Percentiles rank a stretch among this genome's conserved stretches.
Evolutionary conservation across 2,888 invertebrate species (phyloP).

Genomic region (Cataglyphis cursor): DNA sequence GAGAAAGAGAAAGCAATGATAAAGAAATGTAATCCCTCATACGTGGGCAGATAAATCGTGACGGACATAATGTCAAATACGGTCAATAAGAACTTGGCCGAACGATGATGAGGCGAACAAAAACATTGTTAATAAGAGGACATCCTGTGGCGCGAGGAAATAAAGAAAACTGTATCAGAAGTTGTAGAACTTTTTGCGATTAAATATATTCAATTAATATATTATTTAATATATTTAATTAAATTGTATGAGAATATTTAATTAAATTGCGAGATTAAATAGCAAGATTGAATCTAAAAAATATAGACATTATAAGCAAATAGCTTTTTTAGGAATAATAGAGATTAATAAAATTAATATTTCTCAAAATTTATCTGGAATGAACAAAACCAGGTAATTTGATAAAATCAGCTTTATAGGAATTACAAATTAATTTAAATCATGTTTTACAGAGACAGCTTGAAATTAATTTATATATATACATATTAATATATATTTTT

Average conservation of each 20-base stretch:
- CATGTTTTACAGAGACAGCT: neutral
- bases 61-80: constrained; percentile 50
- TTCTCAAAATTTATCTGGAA: neutral
- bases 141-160: constrained; percentile 28
- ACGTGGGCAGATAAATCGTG: constrained; percentile 57
- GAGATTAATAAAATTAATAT: neutral
- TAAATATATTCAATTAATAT: neutral
- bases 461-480: neutral
- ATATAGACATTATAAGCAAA: neutral
- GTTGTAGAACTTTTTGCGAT: neutral
- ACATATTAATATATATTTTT: neutral
- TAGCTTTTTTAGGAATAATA: neutral
- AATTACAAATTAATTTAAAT: neutral
- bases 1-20: neutral
- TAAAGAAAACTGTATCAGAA: neutral
- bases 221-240: no score
- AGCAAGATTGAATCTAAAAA: neutral
- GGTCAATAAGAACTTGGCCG: constrained; percentile 31
- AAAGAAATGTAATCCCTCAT: constrained; percentile 31
- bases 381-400: neutral
- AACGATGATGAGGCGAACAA: neutral
- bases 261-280: no score
- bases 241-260: no score
- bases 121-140: constrained; percentile 62
- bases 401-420: neutral